These are phyloP conservation scores for Lontra canadensis DNA, from an alignment of 2,113 vertebrate genomes.

Conservation along the genomic window DNA sequence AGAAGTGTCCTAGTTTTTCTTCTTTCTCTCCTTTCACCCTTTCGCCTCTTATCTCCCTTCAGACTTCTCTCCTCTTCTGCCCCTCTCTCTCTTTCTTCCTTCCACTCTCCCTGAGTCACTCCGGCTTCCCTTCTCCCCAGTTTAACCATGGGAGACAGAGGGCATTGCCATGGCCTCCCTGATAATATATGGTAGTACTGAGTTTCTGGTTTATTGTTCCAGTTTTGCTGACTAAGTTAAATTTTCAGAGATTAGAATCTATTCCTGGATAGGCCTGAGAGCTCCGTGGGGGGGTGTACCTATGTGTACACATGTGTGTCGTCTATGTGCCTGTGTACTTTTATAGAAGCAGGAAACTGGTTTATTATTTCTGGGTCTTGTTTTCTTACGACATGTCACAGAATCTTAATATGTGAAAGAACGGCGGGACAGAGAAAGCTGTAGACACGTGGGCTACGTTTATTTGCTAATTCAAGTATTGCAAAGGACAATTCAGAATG, in stretches of 20 bases:
- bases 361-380: neutral
- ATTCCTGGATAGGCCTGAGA: neutral
- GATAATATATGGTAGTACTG: neutral
- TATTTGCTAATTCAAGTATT: slow-evolving; percentile 54
- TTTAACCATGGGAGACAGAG: neutral
- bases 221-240: slow-evolving; percentile 27
- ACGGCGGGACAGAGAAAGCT: neutral
- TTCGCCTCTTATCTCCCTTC: neutral
- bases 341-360: neutral
- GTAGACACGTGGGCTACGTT: neutral
- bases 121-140: neutral
- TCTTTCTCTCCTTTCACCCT: neutral
- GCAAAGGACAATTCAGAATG: slow-evolving; percentile 42
- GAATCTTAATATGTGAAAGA: neutral
- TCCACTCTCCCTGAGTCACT: neutral
- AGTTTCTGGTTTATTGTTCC: neutral
- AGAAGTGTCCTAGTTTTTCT: neutral
- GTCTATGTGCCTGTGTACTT: rapidly evolving
- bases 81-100: neutral
- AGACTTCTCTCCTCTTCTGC: neutral
- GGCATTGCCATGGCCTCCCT: neutral
- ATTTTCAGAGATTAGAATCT: neutral
- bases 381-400: neutral
- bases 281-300: neutral
- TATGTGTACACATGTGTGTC: rapidly evolving